phyloP scores from a whole-genome alignment of 2,888 invertebrate genomes.

The Phlogophora meticulosa region DNA sequence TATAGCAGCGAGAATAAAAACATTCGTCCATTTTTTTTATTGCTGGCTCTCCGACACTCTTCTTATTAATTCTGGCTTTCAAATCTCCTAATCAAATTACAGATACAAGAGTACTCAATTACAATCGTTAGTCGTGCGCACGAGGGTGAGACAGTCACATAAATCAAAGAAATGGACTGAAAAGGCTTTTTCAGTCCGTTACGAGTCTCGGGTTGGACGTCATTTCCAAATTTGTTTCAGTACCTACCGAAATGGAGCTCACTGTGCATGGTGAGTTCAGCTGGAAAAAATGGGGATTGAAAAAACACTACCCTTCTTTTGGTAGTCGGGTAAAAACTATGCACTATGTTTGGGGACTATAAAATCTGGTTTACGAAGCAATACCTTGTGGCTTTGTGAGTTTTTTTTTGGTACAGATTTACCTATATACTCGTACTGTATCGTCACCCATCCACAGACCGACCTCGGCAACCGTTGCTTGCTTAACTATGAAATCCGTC shows the following conservation, averaged over 20 bases:
- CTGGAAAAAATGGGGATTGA: constrained; percentile 15
- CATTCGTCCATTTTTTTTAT: constrained; percentile 5
- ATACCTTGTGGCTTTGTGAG: constrained; percentile 8
- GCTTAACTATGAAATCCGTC: no score
- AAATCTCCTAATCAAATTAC: constrained; percentile 39
- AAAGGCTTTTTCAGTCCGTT: constrained; percentile 53
- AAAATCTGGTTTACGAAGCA: constrained; percentile 5
- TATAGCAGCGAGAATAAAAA: not conserved
- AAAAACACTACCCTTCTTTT: not conserved
- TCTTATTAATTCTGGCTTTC: constrained; percentile 19
- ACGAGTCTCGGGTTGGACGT: constrained; percentile 29
- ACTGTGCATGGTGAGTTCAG: constrained; percentile 25
- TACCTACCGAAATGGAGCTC: constrained; percentile 34
- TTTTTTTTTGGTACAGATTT: not conserved
- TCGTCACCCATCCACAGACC: no score
- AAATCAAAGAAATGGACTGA: constrained; percentile 66
- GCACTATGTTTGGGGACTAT: constrained; percentile 5
- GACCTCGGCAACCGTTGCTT: no score
- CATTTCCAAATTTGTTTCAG: constrained; percentile 59
- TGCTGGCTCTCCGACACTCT: no score
- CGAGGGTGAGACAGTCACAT: constrained; percentile 44
- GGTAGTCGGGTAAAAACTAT: not conserved
- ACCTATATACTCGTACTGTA: no score
- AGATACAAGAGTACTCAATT: constrained; percentile 50
- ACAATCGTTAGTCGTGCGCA: constrained; percentile 48